Evolutionary conservation across 2,797 vertebrate genomes (phyloP).

Genomic region (Vipera latastei): DNA sequence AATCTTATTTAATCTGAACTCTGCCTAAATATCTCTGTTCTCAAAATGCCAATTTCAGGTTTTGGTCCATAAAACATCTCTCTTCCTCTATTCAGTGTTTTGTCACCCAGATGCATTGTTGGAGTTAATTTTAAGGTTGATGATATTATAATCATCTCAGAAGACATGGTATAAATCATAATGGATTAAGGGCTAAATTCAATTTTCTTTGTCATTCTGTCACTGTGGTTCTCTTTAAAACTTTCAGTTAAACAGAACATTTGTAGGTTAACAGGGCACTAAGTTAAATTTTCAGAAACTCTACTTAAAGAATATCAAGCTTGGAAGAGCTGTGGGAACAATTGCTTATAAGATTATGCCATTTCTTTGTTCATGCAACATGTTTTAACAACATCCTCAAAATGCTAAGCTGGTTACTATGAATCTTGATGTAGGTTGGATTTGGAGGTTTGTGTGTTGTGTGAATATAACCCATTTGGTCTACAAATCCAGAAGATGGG

Average conservation of each 20-base stretch:
- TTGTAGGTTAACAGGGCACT: not conserved
- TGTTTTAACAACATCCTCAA: not conserved
- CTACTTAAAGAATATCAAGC: not conserved
- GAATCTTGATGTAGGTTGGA: not conserved
- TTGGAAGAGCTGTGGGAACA: not conserved
- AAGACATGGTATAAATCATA: conserved; percentile 32
- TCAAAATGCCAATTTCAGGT: not conserved
- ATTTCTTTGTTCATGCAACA: not conserved
- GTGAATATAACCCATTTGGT: not conserved
- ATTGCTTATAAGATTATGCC: not conserved
- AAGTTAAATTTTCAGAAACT: not conserved
- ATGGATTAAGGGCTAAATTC: conserved; percentile 46
- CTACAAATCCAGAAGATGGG: not conserved
- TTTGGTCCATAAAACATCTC: not conserved
- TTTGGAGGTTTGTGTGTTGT: not conserved
- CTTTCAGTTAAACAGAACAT: not conserved
- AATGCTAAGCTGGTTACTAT: not conserved
- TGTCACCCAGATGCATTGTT: not conserved
- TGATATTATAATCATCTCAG: conserved; percentile 21
- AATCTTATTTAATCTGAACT: not conserved
- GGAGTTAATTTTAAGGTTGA: conserved; percentile 27
- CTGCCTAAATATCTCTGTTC: not conserved
- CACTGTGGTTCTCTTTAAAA: not conserved
- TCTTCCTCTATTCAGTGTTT: not conserved
- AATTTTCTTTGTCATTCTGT: conserved; percentile 28